Evolutionary conservation across 1,140 invertebrate genomes (phyloP), one percentile per base, ranked within the genome.

Genomic region (Hydropsyche tenuis): DNA sequence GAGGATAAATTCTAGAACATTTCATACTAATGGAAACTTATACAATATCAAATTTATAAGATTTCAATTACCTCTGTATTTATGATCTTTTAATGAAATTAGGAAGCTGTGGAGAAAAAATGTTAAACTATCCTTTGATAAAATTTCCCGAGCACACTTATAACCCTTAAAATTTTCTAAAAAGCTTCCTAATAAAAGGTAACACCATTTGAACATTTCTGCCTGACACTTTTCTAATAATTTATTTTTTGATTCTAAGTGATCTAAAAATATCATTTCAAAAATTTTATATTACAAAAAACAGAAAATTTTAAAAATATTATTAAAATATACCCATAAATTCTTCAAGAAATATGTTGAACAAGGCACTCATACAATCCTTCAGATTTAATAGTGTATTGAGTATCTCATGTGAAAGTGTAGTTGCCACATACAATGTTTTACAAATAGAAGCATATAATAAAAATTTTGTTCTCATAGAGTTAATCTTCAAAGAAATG

Each of bases 121-220:
- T 16, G 65, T 27, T n/a, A 73, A 43, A 53, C 71, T 60, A 20
- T 27, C 16, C 22, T 77, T 66, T 14, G 71, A 75, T 42, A 77
- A 51, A 23, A 72, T 51, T 18, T 48, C 51, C 69, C 73, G 74
- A 14, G 73, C 14, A 22, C 53, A 72, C 23, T 51, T 69, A 20
- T 51, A 77, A 20, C 75, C 75, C 20, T 72, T 60, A 46, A 4
- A 48, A 16, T 43, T 77, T 43, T 72, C 68, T 6, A 73, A 37
- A 9, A 77, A 37, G 4, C 45, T 18, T 42, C 75, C 75, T 4
- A 73, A 42, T 42, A 77, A 20, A 11, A 77, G 60, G 53, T 74
- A 77, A 23, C n/a, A 16, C 75, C 75, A 77, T 43, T 72, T 69
- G 69, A 73, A 77, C 69, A 77, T 62, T 45, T 74, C 46, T 1